These are phyloP conservation scores for Rhombomys opimus DNA, from an alignment of 2,113 vertebrate genomes.

Conservation along the genomic window DNA sequence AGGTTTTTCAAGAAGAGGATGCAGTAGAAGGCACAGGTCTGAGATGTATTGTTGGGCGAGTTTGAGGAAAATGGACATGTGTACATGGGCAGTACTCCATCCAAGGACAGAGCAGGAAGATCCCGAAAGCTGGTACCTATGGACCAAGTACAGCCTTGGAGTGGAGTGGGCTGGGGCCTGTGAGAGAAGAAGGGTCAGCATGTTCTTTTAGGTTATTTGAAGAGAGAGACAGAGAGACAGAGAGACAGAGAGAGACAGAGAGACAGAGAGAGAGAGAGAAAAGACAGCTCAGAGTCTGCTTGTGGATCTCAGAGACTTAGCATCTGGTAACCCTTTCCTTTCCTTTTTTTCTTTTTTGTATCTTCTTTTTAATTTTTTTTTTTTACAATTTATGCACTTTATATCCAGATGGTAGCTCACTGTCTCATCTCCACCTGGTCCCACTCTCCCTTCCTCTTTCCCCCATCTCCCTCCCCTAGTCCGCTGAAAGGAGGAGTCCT, in stretches of 20 bases:
- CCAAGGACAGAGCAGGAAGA: neutral
- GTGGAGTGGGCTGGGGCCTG: neutral
- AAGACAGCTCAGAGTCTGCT: neutral
- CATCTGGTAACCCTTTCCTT: neutral
- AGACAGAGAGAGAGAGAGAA: neutral
- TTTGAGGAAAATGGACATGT: neutral
- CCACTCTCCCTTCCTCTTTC: too few species aligned
- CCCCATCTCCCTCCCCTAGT: too few species aligned
- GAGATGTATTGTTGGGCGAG: neutral
- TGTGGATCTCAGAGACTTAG: neutral
- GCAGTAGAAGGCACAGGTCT: neutral
- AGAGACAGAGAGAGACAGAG: neutral
- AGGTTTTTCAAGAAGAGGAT: neutral
- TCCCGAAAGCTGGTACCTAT: too few species aligned
- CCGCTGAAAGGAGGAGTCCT: too few species aligned
- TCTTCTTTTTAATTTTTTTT: too few species aligned
- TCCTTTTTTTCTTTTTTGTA: too few species aligned
- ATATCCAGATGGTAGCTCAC: too few species aligned
- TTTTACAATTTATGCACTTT: too few species aligned
- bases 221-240: neutral
- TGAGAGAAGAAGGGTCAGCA: neutral
- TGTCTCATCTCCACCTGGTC: too few species aligned
- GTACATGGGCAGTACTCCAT: rapidly evolving
- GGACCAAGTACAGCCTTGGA: neutral
- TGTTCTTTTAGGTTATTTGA: neutral